These are phyloP conservation scores for Actinia equina DNA, from an alignment of 64 coral and sea anemone genomes.

Conservation along the genomic window DNA sequence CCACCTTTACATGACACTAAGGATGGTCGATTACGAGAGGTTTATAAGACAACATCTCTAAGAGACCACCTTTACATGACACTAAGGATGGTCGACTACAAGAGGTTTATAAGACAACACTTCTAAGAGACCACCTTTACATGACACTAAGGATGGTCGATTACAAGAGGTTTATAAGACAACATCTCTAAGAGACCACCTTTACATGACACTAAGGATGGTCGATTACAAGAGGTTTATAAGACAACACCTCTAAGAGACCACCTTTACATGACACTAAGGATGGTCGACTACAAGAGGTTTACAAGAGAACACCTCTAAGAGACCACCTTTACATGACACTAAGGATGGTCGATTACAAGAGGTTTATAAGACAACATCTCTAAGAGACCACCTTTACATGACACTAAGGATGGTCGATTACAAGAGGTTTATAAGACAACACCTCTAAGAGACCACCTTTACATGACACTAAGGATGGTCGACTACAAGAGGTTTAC, in stretches of 20 bases:
- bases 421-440: no score
- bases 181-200: neutral
- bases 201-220: neutral
- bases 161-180: no score
- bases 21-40: no score
- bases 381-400: neutral
- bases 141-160: no score
- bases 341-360: no score
- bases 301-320: no score
- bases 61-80: neutral
- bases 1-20: neutral
- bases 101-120: neutral
- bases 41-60: no score
- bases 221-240: no score
- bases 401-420: neutral
- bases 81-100: neutral
- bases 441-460: neutral
- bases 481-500: neutral
- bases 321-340: no score
- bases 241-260: no score
- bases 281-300: neutral
- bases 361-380: no score
- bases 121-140: no score
- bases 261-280: neutral
- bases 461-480: neutral